Base-by-base conservation (phyloP, 2,888 invertebrate genomes). In the Euplagia quadripunctaria region DNA sequence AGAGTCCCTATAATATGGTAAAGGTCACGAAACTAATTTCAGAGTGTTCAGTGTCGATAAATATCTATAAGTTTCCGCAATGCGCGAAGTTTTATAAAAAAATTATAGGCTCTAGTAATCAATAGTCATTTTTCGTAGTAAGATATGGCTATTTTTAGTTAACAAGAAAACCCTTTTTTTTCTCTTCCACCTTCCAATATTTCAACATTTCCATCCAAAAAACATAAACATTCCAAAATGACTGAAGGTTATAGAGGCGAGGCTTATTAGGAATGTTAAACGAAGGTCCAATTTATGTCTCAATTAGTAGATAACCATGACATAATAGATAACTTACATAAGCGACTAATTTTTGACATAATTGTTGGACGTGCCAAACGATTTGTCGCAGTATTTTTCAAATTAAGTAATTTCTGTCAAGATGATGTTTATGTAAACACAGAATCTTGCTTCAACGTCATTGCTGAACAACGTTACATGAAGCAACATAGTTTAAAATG, bases 231-330 rank as follows among this genome's bases (percentile, higher is more conserved):
- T 51, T 52, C 55, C 55, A 20, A 52, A 70, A 64, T 17, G 64
- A 63, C 61, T 63, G 58, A 68, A 72, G 63, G 68, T 64, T 64
- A 68, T 68, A 64, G 3, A 51, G 42, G 49, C 14, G 61, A 7
- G 58, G 41, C 72, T 49, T 64, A 58, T 55, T 42, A 73, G 51
- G 70, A 73, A 73, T 66, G 58, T 61, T 66, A 61, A 68, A 69
- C 55, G 51, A 68, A 68, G 69, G 66, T 61, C 65, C 65, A 65
- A 66, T 65, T 64, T 73, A 65, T 51, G 58, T 65, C 41, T 65
- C 61, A 61, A 41, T 73, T 58, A 69, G 68, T 65, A 64, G 73
- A 70, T 73, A 73, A 70, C 64, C 64, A 64, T 68, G 43, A 72
- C 43, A 71, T 66, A 71, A 43, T 43, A 64, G 42, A 64, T 70